Evolutionary conservation across 1,140 invertebrate species (phyloP).

Genomic region (Drosophila navojoa): DNA sequence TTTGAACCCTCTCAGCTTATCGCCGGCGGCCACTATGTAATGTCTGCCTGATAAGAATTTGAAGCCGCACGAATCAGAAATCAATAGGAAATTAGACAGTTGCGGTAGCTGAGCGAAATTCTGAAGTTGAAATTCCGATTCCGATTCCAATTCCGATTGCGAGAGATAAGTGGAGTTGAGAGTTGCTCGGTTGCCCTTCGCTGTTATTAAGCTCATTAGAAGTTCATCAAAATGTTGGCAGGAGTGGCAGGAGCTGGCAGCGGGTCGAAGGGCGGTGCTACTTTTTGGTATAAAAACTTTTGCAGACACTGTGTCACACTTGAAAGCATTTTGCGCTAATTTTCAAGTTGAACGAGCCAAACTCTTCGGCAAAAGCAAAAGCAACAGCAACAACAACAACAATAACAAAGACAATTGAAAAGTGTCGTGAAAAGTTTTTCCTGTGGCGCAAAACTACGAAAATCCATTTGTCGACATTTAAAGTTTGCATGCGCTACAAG

Average conservation of each 20-base stretch:
- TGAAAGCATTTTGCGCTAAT: conserved; percentile 64
- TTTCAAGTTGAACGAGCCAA: conserved; percentile 60
- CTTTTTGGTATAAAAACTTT: conserved; percentile 41
- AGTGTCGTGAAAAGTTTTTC: conserved; percentile 51
- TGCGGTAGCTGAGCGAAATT: not conserved
- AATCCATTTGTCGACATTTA: conserved; percentile 73
- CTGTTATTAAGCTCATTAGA: conserved; percentile 69
- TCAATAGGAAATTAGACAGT: conserved; percentile 46
- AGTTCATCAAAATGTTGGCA: conserved; percentile 62
- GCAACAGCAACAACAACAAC: conserved; percentile 21
- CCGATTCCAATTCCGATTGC: conserved; percentile 29
- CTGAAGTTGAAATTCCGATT: conserved; percentile 23
- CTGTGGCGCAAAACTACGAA: conserved; percentile 58
- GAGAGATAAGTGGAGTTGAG: conserved; percentile 38
- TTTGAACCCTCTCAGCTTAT: conserved; percentile 40
- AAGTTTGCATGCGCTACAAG: conserved; percentile 67
- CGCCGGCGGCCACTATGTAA: conserved; percentile 24
- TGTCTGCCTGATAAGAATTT: conserved; percentile 61
- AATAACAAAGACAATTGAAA: conserved; percentile 22
- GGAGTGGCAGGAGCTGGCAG: too few relatives aligned
- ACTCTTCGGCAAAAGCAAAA: conserved; percentile 35
- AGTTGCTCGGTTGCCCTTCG: conserved; percentile 26
- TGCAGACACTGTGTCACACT: conserved; percentile 53
- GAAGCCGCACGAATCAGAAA: conserved; percentile 52
- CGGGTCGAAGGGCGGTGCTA: not conserved